Evolutionary conservation across 2,797 vertebrate genomes (phyloP).

Genomic region (Alca torda): DNA sequence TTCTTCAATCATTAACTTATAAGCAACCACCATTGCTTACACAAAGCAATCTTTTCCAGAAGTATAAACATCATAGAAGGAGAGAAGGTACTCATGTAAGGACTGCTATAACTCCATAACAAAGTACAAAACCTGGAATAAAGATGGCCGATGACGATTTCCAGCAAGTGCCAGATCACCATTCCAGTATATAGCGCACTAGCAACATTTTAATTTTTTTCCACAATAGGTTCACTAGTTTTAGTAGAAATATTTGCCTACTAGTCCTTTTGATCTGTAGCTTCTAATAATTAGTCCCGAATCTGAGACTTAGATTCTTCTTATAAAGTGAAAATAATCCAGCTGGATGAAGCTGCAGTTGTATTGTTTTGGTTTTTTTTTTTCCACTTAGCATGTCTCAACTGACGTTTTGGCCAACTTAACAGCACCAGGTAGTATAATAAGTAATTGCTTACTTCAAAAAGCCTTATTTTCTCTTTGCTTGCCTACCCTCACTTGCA

Average conservation of each 20-base stretch:
- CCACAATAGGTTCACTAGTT: neutral
- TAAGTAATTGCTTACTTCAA: neutral
- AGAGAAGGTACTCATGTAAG: neutral
- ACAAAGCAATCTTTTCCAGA: neutral
- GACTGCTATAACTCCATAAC: neutral
- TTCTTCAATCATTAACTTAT: neutral
- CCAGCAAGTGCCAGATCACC: neutral
- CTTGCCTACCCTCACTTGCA: neutral
- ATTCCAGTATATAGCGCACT: neutral
- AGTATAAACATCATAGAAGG: neutral
- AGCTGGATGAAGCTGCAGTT: neutral
- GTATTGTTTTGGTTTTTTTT: neutral
- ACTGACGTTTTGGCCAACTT: neutral
- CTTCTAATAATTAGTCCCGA: neutral
- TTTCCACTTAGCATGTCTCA: neutral
- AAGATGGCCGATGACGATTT: neutral
- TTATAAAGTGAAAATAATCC: neutral
- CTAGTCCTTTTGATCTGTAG: neutral
- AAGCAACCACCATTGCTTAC: neutral
- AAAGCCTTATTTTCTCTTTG: neutral
- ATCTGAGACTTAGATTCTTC: neutral
- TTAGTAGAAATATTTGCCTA: neutral
- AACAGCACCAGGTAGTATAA: neutral
- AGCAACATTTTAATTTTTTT: neutral
- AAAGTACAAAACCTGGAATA: neutral